A percentile compares a stretch with the other conserved stretches of the same genome.
These are phyloP conservation scores for Phaedon cochleariae DNA, from an alignment of 2,888 invertebrate genomes.

Conservation along the genomic window DNA sequence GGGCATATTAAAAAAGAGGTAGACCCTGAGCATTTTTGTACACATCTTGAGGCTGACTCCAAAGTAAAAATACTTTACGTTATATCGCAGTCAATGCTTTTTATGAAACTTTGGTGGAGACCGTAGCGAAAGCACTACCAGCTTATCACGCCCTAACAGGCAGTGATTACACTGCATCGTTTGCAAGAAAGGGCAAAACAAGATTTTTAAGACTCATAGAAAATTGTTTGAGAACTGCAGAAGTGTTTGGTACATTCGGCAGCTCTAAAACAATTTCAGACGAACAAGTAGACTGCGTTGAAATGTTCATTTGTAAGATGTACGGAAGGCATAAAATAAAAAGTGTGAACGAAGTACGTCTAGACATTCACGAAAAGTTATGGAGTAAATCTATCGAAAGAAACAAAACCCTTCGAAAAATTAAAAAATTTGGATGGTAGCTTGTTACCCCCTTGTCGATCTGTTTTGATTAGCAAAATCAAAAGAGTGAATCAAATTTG, in stretches of 20 bases:
- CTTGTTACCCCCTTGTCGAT: constrained; percentile 6
- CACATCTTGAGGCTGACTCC: constrained; percentile 9
- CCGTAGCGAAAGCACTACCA: neutral
- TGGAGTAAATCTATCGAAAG: constrained; percentile 1
- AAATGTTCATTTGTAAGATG: too few relatives aligned
- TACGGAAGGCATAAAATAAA: too few relatives aligned
- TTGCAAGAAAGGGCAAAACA: constrained; percentile 2
- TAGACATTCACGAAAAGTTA: too few relatives aligned
- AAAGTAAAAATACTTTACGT: constrained; percentile 7
- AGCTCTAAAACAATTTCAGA: neutral
- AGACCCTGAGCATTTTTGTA: neutral
- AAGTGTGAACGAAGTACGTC: too few relatives aligned
- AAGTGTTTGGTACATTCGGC: neutral
- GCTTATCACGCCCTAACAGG: constrained; percentile 12
- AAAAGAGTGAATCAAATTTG: constrained; percentile 12
- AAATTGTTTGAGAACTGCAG: neutral
- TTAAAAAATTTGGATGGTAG: neutral
- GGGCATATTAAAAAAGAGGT: neutral
- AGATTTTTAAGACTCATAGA: neutral
- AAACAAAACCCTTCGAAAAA: neutral
- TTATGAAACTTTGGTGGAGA: neutral
- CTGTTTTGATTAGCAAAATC: neutral
- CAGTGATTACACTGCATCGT: too few relatives aligned
- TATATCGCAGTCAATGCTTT: neutral
- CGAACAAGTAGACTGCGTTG: too few relatives aligned